Evolutionary conservation across 2,888 invertebrate genomes (phyloP).

Genomic region (Dichetophora obliterata): DNA sequence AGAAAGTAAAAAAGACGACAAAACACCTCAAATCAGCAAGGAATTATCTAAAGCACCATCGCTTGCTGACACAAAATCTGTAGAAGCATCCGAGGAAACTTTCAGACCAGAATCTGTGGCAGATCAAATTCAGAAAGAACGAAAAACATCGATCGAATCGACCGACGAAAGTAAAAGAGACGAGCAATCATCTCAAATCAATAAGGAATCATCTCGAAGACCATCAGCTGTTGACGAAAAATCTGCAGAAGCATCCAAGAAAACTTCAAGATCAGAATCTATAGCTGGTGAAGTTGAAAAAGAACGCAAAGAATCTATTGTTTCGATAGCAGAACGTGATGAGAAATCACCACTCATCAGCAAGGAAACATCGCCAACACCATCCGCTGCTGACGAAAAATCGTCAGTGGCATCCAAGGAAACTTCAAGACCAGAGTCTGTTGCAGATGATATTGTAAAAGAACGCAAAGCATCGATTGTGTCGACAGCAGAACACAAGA

Average conservation of each 20-base stretch:
- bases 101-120: constrained; percentile 42
- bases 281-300: constrained; percentile 52
- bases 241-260: constrained; percentile 49
- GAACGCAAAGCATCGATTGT: constrained; percentile 38
- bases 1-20: constrained; percentile 36
- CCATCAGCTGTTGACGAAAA: constrained; percentile 49
- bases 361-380: constrained; percentile 48
- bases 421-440: constrained; percentile 38
- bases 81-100: constrained; percentile 46
- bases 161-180: constrained; percentile 37
- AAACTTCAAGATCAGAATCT: constrained; percentile 32
- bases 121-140: constrained; percentile 38
- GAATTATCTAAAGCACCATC: constrained; percentile 39
- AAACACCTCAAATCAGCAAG: constrained; percentile 27
- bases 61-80: constrained; percentile 39
- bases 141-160: constrained; percentile 32
- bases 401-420: constrained; percentile 35
- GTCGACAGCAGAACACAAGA: constrained; percentile 10
- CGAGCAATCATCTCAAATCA: background rate
- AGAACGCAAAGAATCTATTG: constrained; percentile 45
- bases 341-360: constrained; percentile 14
- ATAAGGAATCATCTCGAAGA: constrained; percentile 48
- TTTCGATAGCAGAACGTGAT: constrained; percentile 23
- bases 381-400: constrained; percentile 30
- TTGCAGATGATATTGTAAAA: constrained; percentile 31